Base-by-base conservation (phyloP, 2,888 invertebrate genomes). In the Tiliacea aurago region DNA sequence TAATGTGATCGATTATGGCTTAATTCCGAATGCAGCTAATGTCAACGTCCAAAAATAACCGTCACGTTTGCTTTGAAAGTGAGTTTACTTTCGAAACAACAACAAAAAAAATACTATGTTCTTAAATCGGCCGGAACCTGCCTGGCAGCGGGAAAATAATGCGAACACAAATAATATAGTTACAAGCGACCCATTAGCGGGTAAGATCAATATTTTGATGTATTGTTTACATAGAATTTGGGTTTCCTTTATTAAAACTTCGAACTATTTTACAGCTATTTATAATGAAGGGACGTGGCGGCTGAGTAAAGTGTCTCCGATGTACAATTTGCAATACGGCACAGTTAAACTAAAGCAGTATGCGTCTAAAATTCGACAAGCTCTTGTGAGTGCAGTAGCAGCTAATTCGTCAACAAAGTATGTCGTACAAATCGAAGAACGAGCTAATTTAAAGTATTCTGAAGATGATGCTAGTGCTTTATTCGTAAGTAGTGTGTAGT, bases 211-310 rank as follows among this genome's bases (percentile, higher is more conserved):
- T 28, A 28, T 2, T 20, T 73, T 37, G 1, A 20, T 41, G 11
- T 28, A 4, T 67, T 80, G 47, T 70, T 69, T 43, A 61, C 47
- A 20, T 47, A 59, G 10, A 4, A n/a, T 61, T 63, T 20, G 7
- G 13, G 13, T 23, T 61, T 43, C 0, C 49, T 58, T 47, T 43
- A 20, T 28, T 63, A 63, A 51, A 70, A 51, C 15, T n/a, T 33
- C 13, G 28, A 7, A 49, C 70, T 55, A 37, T 67, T 86, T 92
- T 88, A 37, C 88, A 96, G 96, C 90, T 13, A 95, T 96, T 75
- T 95, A 94, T 80, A 94, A 94, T 78, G 95, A 96, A 90, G 91
- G 92, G 0, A 89, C 90, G 56, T 96, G 96, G 96, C 90, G 91
- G 63, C 37, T 96, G 47, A 90, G 87, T 82, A 93, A 90, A 83